Percentiles rank a stretch among this genome's conserved stretches.
Evolutionary conservation across 2,797 vertebrate genomes (phyloP).

Genomic region (Malacoraja senta): DNA sequence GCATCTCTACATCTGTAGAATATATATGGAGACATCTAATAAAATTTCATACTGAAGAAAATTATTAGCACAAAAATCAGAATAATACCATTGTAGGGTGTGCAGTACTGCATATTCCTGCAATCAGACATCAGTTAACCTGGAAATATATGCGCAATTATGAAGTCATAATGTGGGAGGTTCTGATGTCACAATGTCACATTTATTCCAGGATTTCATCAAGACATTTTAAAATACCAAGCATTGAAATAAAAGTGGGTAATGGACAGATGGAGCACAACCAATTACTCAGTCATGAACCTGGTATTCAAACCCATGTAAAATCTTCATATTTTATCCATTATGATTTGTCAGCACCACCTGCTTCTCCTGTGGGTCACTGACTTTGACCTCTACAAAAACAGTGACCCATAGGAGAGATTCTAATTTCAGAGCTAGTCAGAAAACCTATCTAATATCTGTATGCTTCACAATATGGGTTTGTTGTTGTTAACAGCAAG

Average conservation of each 20-base stretch:
- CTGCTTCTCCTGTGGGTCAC: background rate
- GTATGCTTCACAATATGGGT: background rate
- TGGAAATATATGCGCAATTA: background rate
- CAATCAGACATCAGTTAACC: too few relatives aligned
- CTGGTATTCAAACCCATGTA: background rate
- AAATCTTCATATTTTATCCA: background rate
- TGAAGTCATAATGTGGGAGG: background rate
- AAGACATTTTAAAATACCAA: background rate
- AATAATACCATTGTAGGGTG: background rate
- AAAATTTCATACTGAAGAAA: background rate
- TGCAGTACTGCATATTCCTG: background rate
- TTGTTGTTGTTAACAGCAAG: background rate
- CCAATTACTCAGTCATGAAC: background rate
- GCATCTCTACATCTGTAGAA: background rate
- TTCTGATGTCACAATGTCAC: background rate
- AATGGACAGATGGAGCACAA: background rate
- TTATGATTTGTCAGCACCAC: background rate
- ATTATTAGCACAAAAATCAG: background rate
- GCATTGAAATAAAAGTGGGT: background rate
- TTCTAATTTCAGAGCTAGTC: background rate
- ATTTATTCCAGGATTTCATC: background rate
- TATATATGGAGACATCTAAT: background rate
- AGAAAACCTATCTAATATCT: background rate
- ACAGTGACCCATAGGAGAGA: too few relatives aligned
- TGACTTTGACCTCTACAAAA: too few relatives aligned